Conservation (phyloP, 2,888 invertebrate genomes). For the Apamea monoglypha region DNA sequence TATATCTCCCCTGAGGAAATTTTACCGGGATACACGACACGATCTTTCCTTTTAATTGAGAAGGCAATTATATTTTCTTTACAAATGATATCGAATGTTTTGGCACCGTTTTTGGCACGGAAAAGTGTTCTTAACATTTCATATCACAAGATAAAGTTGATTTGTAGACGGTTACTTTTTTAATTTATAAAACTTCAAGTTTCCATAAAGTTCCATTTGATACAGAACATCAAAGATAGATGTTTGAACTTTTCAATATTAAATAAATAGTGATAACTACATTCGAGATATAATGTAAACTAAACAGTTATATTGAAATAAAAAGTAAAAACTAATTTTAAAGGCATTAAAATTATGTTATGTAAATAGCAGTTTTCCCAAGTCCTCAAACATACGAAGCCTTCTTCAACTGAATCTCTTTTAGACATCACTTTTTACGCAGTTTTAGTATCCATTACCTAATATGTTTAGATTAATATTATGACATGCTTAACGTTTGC, state of each 20-base stretch:
- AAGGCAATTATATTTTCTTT: conserved; percentile 55
- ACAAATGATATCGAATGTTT: conserved; percentile 31
- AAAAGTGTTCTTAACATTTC: not conserved
- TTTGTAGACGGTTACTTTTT: not conserved
- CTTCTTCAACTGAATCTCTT: conserved; percentile 11
- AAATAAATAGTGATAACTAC: not conserved
- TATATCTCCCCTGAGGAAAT: conserved; percentile 61
- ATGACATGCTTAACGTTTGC: conserved; percentile 1
- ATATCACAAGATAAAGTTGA: not conserved
- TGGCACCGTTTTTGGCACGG: conserved; percentile 23
- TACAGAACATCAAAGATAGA: not conserved
- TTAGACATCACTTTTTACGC: conserved; percentile 10
- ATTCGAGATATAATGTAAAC: not conserved
- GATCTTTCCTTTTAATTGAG: conserved; percentile 58
- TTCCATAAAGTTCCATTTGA: not conserved
- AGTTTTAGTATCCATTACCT: not conserved
- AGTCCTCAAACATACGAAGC: conserved; percentile 4
- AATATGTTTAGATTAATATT: conserved; percentile 4
- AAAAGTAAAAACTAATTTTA: not conserved
- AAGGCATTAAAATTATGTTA: not conserved
- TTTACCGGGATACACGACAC: conserved; percentile 56
- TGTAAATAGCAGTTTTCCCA: not conserved
- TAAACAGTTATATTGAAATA: not conserved
- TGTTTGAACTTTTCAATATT: not conserved
- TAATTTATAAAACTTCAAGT: not conserved